phyloP scores from a whole-genome alignment of 1,140 invertebrate genomes.

The Brachionus calyciflorus region DNA sequence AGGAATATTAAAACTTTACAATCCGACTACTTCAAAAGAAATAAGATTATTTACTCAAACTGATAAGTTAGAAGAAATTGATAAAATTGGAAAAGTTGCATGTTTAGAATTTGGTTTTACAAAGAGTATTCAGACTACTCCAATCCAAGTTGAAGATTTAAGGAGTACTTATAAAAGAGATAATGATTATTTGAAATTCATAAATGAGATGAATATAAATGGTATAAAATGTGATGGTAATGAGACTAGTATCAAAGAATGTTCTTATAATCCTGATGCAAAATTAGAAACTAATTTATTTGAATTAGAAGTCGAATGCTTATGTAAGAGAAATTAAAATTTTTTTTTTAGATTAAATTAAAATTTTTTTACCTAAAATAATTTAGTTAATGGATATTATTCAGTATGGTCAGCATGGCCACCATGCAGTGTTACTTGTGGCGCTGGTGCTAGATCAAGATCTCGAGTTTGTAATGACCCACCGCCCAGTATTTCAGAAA shows the following conservation, averaged over 20 bases:
- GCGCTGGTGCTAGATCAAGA: conserved; percentile 80
- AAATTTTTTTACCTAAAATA: too few relatives aligned
- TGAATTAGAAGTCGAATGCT: conserved; percentile 41
- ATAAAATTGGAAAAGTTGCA: conserved; percentile 18
- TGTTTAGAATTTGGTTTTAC: conserved; percentile 39
- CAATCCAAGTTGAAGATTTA: background rate
- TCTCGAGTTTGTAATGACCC: conserved; percentile 60
- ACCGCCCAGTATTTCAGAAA: conserved; percentile 15
- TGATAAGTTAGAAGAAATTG: background rate
- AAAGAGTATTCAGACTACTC: background rate
- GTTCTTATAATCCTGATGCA: background rate
- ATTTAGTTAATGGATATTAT: conserved; percentile 26
- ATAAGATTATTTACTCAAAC: background rate
- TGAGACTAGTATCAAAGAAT: conserved; percentile 31
- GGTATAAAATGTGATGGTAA: conserved; percentile 16
- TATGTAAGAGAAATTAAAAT: too few relatives aligned
- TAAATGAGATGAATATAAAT: background rate
- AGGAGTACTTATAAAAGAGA: background rate
- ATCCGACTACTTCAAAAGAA: background rate
- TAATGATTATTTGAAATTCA: background rate
- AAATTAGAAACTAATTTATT: background rate
- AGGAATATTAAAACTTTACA: conserved; percentile 6
- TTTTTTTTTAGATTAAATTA: too few relatives aligned
- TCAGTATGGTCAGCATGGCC: conserved; percentile 70
- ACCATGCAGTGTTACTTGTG: conserved; percentile 77